These are phyloP conservation scores for Penelope pileata DNA, from an alignment of 2,113 vertebrate species.

Conservation along the genomic window DNA sequence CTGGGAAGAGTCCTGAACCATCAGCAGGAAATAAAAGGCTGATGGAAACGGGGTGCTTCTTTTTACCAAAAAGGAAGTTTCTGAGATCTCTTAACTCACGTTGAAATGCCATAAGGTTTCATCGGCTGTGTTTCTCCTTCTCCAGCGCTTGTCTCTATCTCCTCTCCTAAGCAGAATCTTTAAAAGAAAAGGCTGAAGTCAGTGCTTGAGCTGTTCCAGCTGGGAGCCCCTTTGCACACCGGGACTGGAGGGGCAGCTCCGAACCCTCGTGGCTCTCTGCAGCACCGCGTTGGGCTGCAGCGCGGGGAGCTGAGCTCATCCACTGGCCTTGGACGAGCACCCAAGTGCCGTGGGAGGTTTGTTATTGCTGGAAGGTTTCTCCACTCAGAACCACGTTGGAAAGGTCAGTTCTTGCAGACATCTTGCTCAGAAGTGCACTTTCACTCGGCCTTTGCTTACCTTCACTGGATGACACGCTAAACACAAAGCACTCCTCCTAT, in stretches of 20 bases:
- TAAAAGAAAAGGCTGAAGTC: not conserved
- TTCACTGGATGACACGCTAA: not conserved
- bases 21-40: not conserved
- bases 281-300: too few species aligned
- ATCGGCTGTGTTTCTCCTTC: not conserved
- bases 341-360: not conserved
- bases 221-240: fast-evolving
- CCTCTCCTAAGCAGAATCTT: not conserved
- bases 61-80: not conserved
- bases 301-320: too few species aligned
- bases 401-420: not conserved
- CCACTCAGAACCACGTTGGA: not conserved
- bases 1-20: not conserved
- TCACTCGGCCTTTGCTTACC: not conserved
- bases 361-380: not conserved
- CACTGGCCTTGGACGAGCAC: fast-evolving
- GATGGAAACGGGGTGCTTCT: not conserved
- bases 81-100: not conserved
- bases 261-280: too few species aligned
- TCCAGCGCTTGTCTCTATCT: not conserved
- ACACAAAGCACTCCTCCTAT: not conserved
- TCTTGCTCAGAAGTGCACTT: not conserved
- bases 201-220: not conserved
- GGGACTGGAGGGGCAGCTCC: not conserved
- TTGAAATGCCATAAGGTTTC: not conserved